phyloP scores from a whole-genome alignment of 2,888 invertebrate genomes.

The Xestobium rufovillosum region DNA sequence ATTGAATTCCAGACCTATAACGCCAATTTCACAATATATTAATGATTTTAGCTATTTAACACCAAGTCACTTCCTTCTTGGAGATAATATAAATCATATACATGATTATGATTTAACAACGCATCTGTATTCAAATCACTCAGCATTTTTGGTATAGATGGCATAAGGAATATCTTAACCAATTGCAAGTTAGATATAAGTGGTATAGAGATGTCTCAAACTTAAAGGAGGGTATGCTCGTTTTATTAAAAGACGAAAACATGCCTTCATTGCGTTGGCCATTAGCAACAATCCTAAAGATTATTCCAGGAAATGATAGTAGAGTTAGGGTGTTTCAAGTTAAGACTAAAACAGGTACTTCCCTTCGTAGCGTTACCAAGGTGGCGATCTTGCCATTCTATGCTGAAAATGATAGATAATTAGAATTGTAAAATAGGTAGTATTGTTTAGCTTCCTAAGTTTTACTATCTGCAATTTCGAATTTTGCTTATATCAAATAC shows the following conservation, averaged over 20 bases:
- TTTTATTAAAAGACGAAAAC: conserved; percentile 1
- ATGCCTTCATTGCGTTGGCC: background rate
- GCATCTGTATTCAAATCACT: conserved; percentile 14
- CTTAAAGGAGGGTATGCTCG: background rate
- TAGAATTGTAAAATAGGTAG: too few relatives aligned
- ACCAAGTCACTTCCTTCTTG: conserved; percentile 22
- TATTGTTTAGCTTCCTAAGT: too few relatives aligned
- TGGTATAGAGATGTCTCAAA: background rate
- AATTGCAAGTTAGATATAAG: background rate
- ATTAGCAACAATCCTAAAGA: background rate
- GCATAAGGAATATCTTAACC: background rate
- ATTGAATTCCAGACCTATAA: conserved; percentile 26
- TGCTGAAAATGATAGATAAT: too few relatives aligned
- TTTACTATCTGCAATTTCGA: too few relatives aligned
- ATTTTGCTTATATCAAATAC: too few relatives aligned
- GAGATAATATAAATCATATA: conserved; percentile 13
- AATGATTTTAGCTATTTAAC: conserved; percentile 19
- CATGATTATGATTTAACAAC: conserved; percentile 4
- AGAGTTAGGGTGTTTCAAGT: background rate
- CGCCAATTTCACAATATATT: conserved; percentile 18
- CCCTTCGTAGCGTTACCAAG: background rate
- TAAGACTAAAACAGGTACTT: conserved; percentile 1
- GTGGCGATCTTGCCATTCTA: background rate
- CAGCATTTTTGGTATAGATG: conserved; percentile 15
- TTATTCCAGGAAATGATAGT: background rate